Percentiles rank a stretch among this genome's conserved stretches.
phyloP scores from a whole-genome alignment of 1,140 invertebrate genomes.

The honey bee (Apis mellifera) region Amel_HAv3.1 CM009931.2:155501-156000 shows the following conservation, averaged over 20 bases:
- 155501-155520: too few relatives aligned
- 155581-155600: too few relatives aligned
- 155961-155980: conserved; percentile 49
- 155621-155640: background rate
- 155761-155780: background rate
- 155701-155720: conserved; percentile 3
- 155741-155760: background rate
- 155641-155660: conserved; percentile 39
- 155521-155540: background rate
- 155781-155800: background rate
- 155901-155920: conserved; percentile 71
- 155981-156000: conserved; percentile 61
- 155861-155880: conserved; percentile 43
- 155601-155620: background rate
- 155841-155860: conserved; percentile 24
- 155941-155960: conserved; percentile 73
- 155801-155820: conserved; percentile 22
- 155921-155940: conserved; percentile 80
- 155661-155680: conserved; percentile 61
- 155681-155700: conserved; percentile 56
- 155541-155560: conserved; percentile 24
- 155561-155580: background rate
- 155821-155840: conserved; percentile 29
- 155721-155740: background rate
- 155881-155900: conserved; percentile 70